Evolutionary conservation across 2,888 invertebrate species (phyloP), one percentile per base, ranked within the genome.

Genomic region (Tenthredo scrophulariae): DNA sequence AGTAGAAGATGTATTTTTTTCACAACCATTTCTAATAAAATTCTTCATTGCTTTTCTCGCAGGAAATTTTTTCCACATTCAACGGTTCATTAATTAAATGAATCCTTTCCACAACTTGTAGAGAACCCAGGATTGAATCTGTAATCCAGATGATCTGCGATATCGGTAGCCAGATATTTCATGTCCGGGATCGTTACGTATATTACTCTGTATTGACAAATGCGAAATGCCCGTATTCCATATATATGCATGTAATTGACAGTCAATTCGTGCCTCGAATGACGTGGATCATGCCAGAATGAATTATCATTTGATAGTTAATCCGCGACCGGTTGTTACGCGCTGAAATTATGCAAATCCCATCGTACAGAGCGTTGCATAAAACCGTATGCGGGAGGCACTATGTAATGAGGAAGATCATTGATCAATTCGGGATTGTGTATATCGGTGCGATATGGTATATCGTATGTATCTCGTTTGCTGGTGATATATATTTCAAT

Each of bases 221-320:
- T 40, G 37, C n/a, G 80, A 37, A 62, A 40, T 15, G 80, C 26
- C 37, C 3, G 54, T 18, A 79, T 58, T 29, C 18, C n/a, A n/a
- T 13, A 54, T 54, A 54, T 77, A 50, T 5, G 58, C n/a, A 26
- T 40, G 6, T 80, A 80, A 80, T 80, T 80, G 80, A 40, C 80
- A 40, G 80, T 62, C 80, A 80, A 62, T 80, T 80, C 37, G 40
- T 62, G 62, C 5, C n/a, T 62, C 62, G 62, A 40, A 80, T 62
- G 62, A 40, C 40, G 22, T 37, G 62, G 58, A 80, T 80, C 62
- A 80, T 33, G 54, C 77, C 77, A n/a, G 40, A 40, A 80, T 80
- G 40, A 80, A 80, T 80, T 80, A 80, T 80, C 80, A 80, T 62
- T 37, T n/a, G 40, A 80, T 62, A 10, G 77, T 77, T 54, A 54